Evolutionary conservation across 2,113 vertebrate genomes (phyloP), one percentile per base, ranked within the genome.

Genomic region (Axis porcinus): DNA sequence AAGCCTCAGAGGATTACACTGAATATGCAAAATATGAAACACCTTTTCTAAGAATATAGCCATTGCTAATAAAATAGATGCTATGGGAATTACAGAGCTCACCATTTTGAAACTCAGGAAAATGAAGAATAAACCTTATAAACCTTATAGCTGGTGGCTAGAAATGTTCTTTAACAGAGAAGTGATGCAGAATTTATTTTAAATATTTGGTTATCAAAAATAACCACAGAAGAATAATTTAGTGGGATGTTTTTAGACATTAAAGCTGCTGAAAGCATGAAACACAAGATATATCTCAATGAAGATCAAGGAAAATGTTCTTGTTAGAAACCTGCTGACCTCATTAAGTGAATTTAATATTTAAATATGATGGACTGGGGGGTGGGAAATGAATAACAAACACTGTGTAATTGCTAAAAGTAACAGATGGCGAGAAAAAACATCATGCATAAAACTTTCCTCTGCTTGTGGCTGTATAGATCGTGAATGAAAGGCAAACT

Each of bases 1-100:
- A 87, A 82, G 23, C 6, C 62, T 87, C 47, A 83, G 54, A 82
- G 55, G 43, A 91, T 83, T 83, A 62, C 40, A 43, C 40, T 94
- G 21, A 94, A 94, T 87, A 87, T 91, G 55, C 21, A 88, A 93
- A 95, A 97, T n/a, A 87, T 64, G 74, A 94, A 91, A 78, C 47
- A 87, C 12, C 40, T 27, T 58, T 82, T 87, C 47, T 36, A 83
- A 78, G 74, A 91, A 58, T 23, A 67, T 7, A 70, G 84, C 25
- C 58, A 92, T 70, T 79, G 7, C 45, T 67, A 64, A 91, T 79
- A 67, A 93, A 83, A 64, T 67, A 88, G n/a, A 67, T 55, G 2
- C 11, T 30, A 33, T 27, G n/a, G 33, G n/a, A 84, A 85, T 79
- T 54, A 78, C 45, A 70, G n/a, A 6, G 10, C 23, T 64, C 62